Percentiles rank a stretch among this genome's conserved stretches.
Evolutionary conservation across 1,140 invertebrate species (phyloP).

Genomic region (Antheraea pernyi): DNA sequence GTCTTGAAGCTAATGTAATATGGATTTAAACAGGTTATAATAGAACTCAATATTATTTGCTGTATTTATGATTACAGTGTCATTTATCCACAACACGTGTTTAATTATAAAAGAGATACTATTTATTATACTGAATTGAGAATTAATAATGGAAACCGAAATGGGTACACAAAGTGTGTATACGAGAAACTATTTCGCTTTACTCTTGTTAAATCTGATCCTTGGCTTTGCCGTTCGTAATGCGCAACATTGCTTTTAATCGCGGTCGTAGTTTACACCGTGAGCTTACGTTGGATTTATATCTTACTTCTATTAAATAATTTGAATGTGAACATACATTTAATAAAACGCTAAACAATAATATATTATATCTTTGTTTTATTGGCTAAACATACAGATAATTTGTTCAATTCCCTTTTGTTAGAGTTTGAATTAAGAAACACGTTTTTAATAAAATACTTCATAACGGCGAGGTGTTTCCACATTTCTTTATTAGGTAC

Average conservation of each 20-base stretch:
- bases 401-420: no score
- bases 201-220: conserved; percentile 2
- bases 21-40: no score
- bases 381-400: no score
- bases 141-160: neutral
- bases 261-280: neutral
- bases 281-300: conserved; percentile 2
- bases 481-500: no score
- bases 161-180: neutral
- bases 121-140: neutral
- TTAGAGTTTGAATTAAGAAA: no score
- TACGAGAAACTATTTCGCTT: conserved; percentile 1
- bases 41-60: no score
- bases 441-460: no score
- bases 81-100: no score
- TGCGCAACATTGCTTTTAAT: conserved; percentile 2
- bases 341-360: neutral
- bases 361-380: no score
- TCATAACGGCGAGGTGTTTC: no score
- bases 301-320: neutral
- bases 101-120: no score
- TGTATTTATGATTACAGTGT: no score
- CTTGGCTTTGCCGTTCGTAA: neutral
- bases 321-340: neutral
- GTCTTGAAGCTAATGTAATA: neutral